Base-by-base conservation (phyloP, 2,113 vertebrate species). In the Pantherophis guttatus region DNA sequence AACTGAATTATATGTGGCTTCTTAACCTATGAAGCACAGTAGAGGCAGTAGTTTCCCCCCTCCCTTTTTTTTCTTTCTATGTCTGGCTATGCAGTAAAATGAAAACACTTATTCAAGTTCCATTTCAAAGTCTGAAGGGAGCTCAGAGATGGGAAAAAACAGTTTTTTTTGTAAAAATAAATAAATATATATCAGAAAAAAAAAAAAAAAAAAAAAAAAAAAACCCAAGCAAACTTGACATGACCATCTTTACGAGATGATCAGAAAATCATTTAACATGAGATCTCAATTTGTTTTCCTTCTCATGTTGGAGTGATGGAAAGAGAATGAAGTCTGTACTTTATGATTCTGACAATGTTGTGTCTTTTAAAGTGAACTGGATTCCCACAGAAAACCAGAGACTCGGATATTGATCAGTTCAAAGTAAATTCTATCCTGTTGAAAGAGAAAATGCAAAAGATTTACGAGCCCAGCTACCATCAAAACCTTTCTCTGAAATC, bases 181-280 rank as follows among this genome's bases (percentile, higher is more conserved):
- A n/a, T n/a, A n/a, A n/a, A n/a, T n/a, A n/a, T n/a, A n/a, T n/a
- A n/a, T n/a, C n/a, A n/a, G n/a, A n/a, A 4, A 62, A 62, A 62
- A 26, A 26, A 50, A 62, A 62, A 62, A 26, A 26, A 50, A 50
- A 87, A 48, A 48, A 2, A 39, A 39, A 2, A 8, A 93, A 89
- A 24, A 86, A 90, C 90, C 91, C 29, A 17, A 44, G 29, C 33
- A 81, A 81, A 44, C 75, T 94, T 59, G 91, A 92, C 8, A 4
- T 55, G 3, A 11, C 12, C 92, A 92, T 92, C 85, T 95, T 93
- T 50, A 65, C 91, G 39, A 93, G 48, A 93, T 94, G 23, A 94
- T 95, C 54, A 92, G 93, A 92, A 94, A 96, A 94, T 92, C 0
- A 90, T 94, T 95, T 95, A 93, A 87, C 90, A 55, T 87, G 33